A percentile compares a stretch with the other conserved stretches of the same genome.
These are phyloP conservation scores for Montipora sp. DNA, from an alignment of 64 coral and sea anemone genomes.

Conservation along the genomic window DNA sequence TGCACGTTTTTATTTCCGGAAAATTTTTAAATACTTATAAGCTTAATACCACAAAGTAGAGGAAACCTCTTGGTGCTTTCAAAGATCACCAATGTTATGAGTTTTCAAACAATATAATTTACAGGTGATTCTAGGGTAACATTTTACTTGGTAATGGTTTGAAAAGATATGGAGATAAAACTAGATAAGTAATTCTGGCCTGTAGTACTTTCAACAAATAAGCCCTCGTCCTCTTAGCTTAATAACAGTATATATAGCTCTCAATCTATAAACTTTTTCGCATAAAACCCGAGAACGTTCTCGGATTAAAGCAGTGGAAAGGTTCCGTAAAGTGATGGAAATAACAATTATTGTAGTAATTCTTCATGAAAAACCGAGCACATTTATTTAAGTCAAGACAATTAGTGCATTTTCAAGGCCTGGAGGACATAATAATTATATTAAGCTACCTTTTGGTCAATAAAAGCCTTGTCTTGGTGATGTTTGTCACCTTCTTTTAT, in stretches of 20 bases:
- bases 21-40: not conserved
- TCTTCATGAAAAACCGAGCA: too few relatives aligned
- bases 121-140: constrained; percentile 33
- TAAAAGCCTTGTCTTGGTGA: not conserved
- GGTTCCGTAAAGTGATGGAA: not conserved
- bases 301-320: not conserved
- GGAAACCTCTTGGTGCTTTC: constrained; percentile 3
- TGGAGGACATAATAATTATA: too few relatives aligned
- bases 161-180: not conserved
- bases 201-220: not conserved
- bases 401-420: too few relatives aligned
- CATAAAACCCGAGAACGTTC: not conserved
- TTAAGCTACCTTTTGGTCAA: not conserved
- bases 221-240: too few relatives aligned
- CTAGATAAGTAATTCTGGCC: not conserved
- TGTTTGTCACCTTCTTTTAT: not conserved
- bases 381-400: too few relatives aligned
- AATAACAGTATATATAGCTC: too few relatives aligned
- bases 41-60: not conserved
- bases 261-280: too few relatives aligned
- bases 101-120: not conserved
- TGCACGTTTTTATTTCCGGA: not conserved
- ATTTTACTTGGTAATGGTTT: constrained; percentile 18
- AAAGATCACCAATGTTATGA: constrained; percentile 44
- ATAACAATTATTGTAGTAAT: not conserved